Conservation (phyloP, 2,113 vertebrate genomes). For the Myxocyprinus asiaticus region DNA sequence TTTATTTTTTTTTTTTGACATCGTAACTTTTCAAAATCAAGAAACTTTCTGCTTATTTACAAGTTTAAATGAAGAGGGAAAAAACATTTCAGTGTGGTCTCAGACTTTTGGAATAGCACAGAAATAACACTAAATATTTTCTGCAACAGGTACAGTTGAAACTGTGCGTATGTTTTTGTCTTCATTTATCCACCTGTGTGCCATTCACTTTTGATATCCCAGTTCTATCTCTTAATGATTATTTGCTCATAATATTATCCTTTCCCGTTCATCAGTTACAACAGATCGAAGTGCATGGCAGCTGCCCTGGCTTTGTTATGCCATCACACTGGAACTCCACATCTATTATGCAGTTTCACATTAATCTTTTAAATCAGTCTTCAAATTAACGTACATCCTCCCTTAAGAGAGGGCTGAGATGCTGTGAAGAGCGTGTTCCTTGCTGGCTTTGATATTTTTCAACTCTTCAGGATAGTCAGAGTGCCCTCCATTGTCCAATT, state of each 20-base stretch:
- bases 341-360: conserved; percentile 52
- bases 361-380: conserved; percentile 62
- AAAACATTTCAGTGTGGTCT: neutral
- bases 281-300: conserved; percentile 23
- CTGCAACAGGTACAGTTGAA: conserved; percentile 3
- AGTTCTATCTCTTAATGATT: conserved; percentile 11
- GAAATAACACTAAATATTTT: neutral
- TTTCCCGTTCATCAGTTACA: conserved; percentile 43
- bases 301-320: conserved; percentile 47
- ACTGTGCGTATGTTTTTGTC: neutral
- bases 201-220: neutral
- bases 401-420: conserved; percentile 38
- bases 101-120: neutral
- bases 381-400: conserved; percentile 64
- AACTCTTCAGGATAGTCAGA: conserved; percentile 66
- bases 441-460: conserved; percentile 42
- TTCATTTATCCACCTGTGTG: neutral
- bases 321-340: conserved; percentile 51
- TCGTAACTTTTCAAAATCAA: no score
- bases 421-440: conserved; percentile 51
- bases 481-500: conserved; percentile 74
- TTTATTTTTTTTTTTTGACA: no score
- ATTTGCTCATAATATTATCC: conserved; percentile 36
- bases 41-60: neutral
- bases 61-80: neutral